Percentiles rank a stretch among this genome's conserved stretches.
Evolutionary conservation across 2,797 vertebrate species (phyloP).

Genomic region (Chaenodraco wilsoni): DNA sequence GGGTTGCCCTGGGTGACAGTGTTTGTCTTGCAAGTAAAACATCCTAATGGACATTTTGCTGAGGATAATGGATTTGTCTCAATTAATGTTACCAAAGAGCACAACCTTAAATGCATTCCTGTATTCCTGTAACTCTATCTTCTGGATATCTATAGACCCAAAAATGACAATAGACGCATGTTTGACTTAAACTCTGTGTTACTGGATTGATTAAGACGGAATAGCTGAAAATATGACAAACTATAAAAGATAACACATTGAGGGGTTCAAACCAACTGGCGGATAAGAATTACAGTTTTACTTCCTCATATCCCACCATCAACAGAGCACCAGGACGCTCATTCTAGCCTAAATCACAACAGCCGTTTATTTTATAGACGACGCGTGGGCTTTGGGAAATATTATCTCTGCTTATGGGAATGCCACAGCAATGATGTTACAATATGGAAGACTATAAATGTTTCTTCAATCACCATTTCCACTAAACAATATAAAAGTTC

Average conservation of each 20-base stretch:
- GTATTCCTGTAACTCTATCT: background rate
- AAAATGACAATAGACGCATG: background rate
- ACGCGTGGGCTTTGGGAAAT: slow-evolving; percentile 14
- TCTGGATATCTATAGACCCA: slow-evolving; percentile 2
- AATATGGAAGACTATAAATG: slow-evolving; percentile 53
- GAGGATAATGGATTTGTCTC: slow-evolving; percentile 16
- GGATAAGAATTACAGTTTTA: background rate
- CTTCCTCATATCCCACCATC: slow-evolving; percentile 6
- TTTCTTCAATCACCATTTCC: slow-evolving; percentile 42
- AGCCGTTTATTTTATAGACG: slow-evolving; percentile 33
- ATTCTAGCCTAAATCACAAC: slow-evolving; percentile 31
- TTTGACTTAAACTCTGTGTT: background rate
- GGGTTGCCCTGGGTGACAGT: slow-evolving; percentile 1
- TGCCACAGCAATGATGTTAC: slow-evolving; percentile 28
- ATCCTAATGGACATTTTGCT: slow-evolving; percentile 16
- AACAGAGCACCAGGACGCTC: slow-evolving; percentile 36
- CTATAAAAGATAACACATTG: slow-evolving; percentile 14
- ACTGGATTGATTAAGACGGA: background rate
- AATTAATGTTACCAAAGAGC: slow-evolving; percentile 7
- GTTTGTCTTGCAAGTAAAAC: slow-evolving; percentile 31
- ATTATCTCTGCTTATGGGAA: slow-evolving; percentile 42
- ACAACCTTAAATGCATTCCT: background rate
- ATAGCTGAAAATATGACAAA: slow-evolving; percentile 1
- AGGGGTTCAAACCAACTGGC: slow-evolving; percentile 3
- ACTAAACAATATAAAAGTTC: slow-evolving; percentile 33